Evolutionary conservation across 30 jellyfish, hydroid and myxozoan genomes (phyloP).

Genomic region (Hydra vulgaris): DNA sequence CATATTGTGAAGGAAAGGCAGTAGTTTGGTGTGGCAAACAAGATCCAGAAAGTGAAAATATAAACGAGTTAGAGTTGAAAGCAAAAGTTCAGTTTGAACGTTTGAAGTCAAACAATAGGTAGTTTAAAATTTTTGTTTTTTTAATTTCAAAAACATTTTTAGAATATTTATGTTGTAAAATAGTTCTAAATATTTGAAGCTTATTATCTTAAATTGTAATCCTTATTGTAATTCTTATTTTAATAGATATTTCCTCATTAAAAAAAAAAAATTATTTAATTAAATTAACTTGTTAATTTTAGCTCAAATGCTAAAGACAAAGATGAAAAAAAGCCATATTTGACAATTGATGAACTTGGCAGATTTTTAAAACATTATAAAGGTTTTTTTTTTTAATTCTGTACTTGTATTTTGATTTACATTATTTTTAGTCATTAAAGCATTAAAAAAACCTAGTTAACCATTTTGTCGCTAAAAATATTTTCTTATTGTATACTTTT

Average conservation of each 20-base stretch:
- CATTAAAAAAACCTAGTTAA: too few relatives aligned
- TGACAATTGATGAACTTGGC: slow-evolving; percentile 14
- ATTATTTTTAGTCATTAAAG: too few relatives aligned
- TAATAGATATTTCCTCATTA: background rate
- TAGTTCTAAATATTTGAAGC: too few relatives aligned
- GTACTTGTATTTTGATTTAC: background rate
- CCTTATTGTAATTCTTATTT: too few relatives aligned
- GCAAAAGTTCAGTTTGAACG: slow-evolving; percentile 24
- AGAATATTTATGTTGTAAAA: too few relatives aligned
- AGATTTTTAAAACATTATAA: slow-evolving; percentile 3
- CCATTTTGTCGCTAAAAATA: too few relatives aligned
- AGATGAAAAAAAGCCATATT: slow-evolving; percentile 1
- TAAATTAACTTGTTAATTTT: too few relatives aligned
- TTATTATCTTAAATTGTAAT: too few relatives aligned
- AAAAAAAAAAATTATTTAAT: too few relatives aligned
- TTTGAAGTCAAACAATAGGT: slow-evolving; percentile 3
- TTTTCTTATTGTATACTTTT: too few relatives aligned
- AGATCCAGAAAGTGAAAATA: slow-evolving; percentile 7
- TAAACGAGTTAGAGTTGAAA: slow-evolving; percentile 22
- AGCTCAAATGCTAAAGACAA: background rate
- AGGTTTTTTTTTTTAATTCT: slow-evolving; percentile 11
- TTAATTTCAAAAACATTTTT: too few relatives aligned
- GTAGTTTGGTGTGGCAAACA: slow-evolving; percentile 32
- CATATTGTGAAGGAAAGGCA: slow-evolving; percentile 9
- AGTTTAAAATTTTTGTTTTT: slow-evolving; percentile 24